Percentiles rank a stretch among this genome's conserved stretches.
Evolutionary conservation across 2,888 invertebrate genomes (phyloP).

Genomic region (Drosophila sordidula): DNA sequence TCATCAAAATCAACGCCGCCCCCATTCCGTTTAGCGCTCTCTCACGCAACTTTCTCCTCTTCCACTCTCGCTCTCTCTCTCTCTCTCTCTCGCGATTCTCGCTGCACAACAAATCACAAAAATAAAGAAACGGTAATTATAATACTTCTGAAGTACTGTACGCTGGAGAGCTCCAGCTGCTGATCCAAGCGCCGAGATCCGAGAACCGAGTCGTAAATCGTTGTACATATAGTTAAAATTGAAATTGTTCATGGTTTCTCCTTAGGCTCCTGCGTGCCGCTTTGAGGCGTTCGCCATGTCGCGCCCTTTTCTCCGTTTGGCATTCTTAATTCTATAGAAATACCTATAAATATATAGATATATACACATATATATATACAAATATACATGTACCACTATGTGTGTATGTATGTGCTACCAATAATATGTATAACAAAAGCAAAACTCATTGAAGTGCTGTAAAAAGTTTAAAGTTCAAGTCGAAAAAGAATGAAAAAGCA

Average conservation of each 20-base stretch:
- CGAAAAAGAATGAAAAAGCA: conserved; percentile 39
- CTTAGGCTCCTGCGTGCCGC: conserved; percentile 33
- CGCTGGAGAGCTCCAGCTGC: conserved; percentile 11
- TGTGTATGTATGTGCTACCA: conserved; percentile 42
- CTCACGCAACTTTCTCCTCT: not conserved
- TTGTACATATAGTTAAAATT: conserved; percentile 64
- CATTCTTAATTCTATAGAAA: conserved; percentile 47
- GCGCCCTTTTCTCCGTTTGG: conserved; percentile 36
- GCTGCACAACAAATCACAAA: conserved; percentile 7
- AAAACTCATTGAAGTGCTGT: conserved; percentile 63
- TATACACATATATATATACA: conserved; percentile 4
- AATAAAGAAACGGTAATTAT: not conserved
- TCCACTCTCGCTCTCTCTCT: not conserved
- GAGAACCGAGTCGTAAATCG: conserved; percentile 41
- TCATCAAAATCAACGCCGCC: not conserved
- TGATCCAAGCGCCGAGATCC: conserved; percentile 20
- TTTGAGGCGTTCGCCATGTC: conserved; percentile 19
- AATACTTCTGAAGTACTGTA: conserved; percentile 1
- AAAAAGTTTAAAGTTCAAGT: conserved; percentile 72
- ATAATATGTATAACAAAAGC: conserved; percentile 39
- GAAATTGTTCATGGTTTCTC: conserved; percentile 63
- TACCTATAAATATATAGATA: conserved; percentile 15
- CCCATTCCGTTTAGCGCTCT: conserved; percentile 1
- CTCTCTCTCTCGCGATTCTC: conserved; percentile 1
- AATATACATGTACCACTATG: conserved; percentile 13